These are phyloP conservation scores for Xestia xanthographa DNA, from an alignment of 2,888 invertebrate species.

Conservation along the genomic window DNA sequence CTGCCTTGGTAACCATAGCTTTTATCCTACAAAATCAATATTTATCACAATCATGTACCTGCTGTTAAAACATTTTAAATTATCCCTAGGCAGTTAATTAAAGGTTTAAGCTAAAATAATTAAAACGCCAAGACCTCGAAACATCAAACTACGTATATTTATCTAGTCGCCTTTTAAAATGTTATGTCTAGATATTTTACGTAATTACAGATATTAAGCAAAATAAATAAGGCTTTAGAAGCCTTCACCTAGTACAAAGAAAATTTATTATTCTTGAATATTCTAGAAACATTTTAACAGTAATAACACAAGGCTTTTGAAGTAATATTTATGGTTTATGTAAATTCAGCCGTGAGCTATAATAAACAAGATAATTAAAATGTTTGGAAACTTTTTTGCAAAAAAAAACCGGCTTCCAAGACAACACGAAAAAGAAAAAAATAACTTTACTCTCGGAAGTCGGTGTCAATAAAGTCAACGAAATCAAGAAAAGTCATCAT, in stretches of 20 bases:
- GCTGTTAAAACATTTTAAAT: neutral
- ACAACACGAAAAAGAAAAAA: too few species aligned
- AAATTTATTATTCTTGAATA: neutral
- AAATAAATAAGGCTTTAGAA: neutral
- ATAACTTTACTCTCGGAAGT: too few species aligned
- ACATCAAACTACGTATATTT: neutral
- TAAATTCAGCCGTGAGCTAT: neutral
- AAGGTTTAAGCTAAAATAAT: neutral
- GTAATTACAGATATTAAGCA: neutral
- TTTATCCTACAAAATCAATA: neutral
- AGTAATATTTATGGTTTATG: neutral
- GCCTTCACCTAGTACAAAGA: neutral
- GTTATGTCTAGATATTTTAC: neutral
- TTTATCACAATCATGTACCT: neutral
- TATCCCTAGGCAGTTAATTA: slow-evolving; percentile 21
- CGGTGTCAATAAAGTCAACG: too few species aligned
- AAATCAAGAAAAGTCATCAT: too few species aligned
- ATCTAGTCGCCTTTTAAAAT: slow-evolving; percentile 1
- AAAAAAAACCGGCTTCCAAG: too few species aligned
- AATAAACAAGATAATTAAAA: neutral
- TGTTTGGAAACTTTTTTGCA: too few species aligned
- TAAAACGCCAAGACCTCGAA: neutral
- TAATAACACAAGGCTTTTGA: neutral
- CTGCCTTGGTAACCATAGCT: neutral
- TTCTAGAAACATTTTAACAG: slow-evolving; percentile 5